phyloP scores from a whole-genome alignment of 2,113 vertebrate species.

The Pteronura brasiliensis region DNA sequence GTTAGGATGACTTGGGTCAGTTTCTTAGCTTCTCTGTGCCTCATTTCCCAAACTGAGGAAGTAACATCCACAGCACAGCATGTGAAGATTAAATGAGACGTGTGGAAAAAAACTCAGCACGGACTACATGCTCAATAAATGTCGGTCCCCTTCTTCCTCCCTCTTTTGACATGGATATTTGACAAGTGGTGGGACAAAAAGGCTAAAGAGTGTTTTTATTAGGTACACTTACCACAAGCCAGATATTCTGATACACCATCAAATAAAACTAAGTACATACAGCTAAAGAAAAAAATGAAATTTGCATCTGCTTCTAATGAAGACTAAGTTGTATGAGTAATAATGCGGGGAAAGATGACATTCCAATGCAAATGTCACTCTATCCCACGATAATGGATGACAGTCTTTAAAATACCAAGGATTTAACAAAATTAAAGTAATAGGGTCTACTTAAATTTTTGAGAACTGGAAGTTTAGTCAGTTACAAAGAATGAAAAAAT shows the following conservation, averaged over 20 bases:
- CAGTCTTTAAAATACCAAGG: not conserved
- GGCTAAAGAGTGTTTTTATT: not conserved
- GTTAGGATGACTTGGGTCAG: not conserved
- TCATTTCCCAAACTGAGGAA: not conserved
- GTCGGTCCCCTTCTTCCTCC: not conserved
- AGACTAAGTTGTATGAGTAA: not conserved
- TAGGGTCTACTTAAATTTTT: not conserved
- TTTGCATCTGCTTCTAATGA: not conserved
- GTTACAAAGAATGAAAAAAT: not conserved
- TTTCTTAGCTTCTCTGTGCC: not conserved
- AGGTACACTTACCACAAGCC: not conserved
- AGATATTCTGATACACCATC: not conserved
- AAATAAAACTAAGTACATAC: not conserved
- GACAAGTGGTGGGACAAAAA: not conserved
- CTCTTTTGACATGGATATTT: not conserved
- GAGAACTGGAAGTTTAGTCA: not conserved
- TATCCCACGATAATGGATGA: not conserved
- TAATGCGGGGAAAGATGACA: not conserved
- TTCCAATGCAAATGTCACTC: not conserved
- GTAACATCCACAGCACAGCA: not conserved
- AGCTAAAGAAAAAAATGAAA: not conserved
- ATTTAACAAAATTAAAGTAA: not conserved
- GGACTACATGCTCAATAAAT: not conserved
- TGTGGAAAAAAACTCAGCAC: not conserved
- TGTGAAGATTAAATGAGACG: not conserved